phyloP scores from a whole-genome alignment of 2,888 invertebrate genomes.

The Cataglyphis albicans region DNA sequence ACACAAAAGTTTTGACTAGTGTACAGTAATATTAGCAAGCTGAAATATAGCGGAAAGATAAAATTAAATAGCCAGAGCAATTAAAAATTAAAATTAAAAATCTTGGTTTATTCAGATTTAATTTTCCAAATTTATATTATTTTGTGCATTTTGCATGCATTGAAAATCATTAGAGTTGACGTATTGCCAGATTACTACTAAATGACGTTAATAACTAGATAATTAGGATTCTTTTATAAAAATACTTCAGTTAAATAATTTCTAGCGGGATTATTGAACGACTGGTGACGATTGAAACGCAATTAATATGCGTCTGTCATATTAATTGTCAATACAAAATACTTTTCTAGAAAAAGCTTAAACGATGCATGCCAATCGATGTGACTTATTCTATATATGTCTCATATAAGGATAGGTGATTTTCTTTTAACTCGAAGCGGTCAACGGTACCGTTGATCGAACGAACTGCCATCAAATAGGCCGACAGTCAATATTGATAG shows the following conservation, averaged over 20 bases:
- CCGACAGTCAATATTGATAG: conserved; percentile 66
- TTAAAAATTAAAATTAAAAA: conserved; percentile 9
- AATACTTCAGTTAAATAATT: conserved; percentile 43
- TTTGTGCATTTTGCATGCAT: conserved; percentile 6
- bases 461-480: conserved; percentile 50
- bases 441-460: conserved; percentile 47
- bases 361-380: conserved; percentile 15
- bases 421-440: conserved; percentile 14
- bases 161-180: conserved; percentile 37
- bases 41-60: neutral
- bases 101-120: conserved; percentile 1
- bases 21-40: neutral
- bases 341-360: neutral
- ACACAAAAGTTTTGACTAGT: neutral
- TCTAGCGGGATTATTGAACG: conserved; percentile 15
- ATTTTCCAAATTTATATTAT: neutral
- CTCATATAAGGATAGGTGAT: neutral
- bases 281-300: conserved; percentile 3
- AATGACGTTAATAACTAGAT: conserved; percentile 41
- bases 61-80: neutral
- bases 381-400: neutral
- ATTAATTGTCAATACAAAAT: neutral
- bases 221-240: conserved; percentile 1
- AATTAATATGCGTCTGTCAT: conserved; percentile 26
- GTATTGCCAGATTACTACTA: conserved; percentile 27